Evolutionary conservation across 2,888 invertebrate species (phyloP).

Genomic region (Argyra leucocephala): DNA sequence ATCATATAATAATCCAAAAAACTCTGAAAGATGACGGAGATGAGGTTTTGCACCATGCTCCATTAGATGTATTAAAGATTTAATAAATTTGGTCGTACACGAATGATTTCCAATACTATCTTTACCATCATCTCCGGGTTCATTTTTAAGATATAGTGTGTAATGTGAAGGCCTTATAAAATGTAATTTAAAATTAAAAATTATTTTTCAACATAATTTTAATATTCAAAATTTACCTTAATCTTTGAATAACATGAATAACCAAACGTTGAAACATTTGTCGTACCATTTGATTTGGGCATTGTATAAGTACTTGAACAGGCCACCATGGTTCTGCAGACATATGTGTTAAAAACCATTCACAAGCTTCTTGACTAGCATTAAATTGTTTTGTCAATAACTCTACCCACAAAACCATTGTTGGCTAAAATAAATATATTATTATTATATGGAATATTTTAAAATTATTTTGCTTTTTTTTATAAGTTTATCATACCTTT

Average conservation of each 20-base stretch:
- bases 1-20: slow-evolving; percentile 83
- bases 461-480: not conserved
- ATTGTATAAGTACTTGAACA: slow-evolving; percentile 85
- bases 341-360: slow-evolving; percentile 91
- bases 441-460: not conserved
- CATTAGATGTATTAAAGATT: slow-evolving; percentile 74
- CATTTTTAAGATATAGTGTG: slow-evolving; percentile 50
- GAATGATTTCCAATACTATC: slow-evolving; percentile 60
- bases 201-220: slow-evolving; percentile 7
- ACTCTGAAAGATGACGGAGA: slow-evolving; percentile 80
- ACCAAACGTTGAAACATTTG: slow-evolving; percentile 94
- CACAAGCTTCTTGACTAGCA: slow-evolving; percentile 76
- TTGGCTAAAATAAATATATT: slow-evolving; percentile 52
- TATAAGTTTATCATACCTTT: slow-evolving; percentile 52
- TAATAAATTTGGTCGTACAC: slow-evolving; percentile 87
- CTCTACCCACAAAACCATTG: slow-evolving; percentile 95
- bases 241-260: slow-evolving; percentile 86
- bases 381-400: slow-evolving; percentile 89
- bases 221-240: slow-evolving; percentile 50
- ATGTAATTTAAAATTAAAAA: slow-evolving; percentile 16
- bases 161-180: slow-evolving; percentile 49
- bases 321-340: slow-evolving; percentile 93
- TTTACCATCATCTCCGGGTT: slow-evolving; percentile 45
- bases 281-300: slow-evolving; percentile 92
- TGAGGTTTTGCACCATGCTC: slow-evolving; percentile 81